phyloP scores from a whole-genome alignment of 2,888 invertebrate species.

The Plagodis dolabraria region DNA sequence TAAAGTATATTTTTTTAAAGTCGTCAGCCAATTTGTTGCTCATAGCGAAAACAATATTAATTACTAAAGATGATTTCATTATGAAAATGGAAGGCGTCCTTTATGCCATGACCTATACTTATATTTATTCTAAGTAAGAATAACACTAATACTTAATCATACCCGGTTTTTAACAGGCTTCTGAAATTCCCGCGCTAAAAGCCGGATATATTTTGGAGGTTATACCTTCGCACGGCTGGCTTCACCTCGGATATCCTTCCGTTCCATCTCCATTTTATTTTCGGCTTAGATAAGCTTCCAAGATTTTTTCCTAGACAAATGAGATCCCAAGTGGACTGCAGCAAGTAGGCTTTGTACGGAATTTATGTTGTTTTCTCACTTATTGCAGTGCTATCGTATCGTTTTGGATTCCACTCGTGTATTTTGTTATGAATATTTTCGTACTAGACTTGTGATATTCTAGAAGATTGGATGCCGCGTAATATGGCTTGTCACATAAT shows the following conservation, averaged over 20 bases:
- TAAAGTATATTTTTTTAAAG: too few relatives aligned
- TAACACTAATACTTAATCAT: conserved; percentile 14
- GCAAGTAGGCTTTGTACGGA: conserved; percentile 20
- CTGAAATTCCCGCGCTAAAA: conserved; percentile 31
- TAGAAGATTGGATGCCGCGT: conserved; percentile 26
- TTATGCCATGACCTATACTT: too few relatives aligned
- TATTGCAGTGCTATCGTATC: conserved; percentile 36
- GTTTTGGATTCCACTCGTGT: conserved; percentile 31
- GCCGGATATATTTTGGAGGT: conserved; percentile 69
- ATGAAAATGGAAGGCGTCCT: too few relatives aligned
- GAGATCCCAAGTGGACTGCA: conserved; percentile 49
- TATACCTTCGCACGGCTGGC: conserved; percentile 52
- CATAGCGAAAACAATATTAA: too few relatives aligned
- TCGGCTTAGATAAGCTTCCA: conserved; percentile 63
- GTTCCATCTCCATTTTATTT: conserved; percentile 76
- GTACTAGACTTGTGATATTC: conserved; percentile 25
- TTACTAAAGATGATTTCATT: too few relatives aligned
- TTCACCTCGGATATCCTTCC: conserved; percentile 66
- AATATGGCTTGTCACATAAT: conserved; percentile 45
- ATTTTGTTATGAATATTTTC: conserved; percentile 28
- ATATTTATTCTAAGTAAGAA: conserved; percentile 3
- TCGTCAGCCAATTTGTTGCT: too few relatives aligned
- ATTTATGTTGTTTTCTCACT: conserved; percentile 41
- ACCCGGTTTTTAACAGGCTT: conserved; percentile 19
- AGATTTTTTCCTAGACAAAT: conserved; percentile 65